Conservation (phyloP, 2,797 vertebrate species). For the Alosa sapidissima region DNA sequence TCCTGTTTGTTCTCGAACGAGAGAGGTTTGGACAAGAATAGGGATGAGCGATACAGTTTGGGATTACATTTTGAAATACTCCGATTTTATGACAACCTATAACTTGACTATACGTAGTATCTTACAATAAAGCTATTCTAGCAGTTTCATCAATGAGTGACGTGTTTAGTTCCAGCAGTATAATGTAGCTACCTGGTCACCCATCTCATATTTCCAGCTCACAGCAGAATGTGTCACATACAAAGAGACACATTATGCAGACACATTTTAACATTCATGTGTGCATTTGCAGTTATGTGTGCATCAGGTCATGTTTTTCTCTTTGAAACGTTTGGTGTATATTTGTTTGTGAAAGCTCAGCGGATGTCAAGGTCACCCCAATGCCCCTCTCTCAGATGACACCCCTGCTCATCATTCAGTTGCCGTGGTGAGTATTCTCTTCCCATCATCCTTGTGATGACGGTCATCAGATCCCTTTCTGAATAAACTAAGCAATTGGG, state of each 20-base stretch:
- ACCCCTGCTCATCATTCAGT: conserved; percentile 35
- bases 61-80: background rate
- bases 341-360: conserved; percentile 59
- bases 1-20: background rate
- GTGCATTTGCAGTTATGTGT: background rate
- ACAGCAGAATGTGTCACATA: conserved; percentile 27
- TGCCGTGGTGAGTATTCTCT: conserved; percentile 42
- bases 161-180: background rate
- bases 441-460: conserved; percentile 2
- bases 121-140: background rate
- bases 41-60: background rate
- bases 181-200: background rate
- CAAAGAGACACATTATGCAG: conserved; percentile 48
- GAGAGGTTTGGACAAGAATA: background rate
- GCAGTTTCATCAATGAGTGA: background rate
- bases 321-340: background rate
- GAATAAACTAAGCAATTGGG: no score
- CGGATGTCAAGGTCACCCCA: conserved; percentile 70
- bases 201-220: conserved; percentile 7
- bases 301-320: background rate
- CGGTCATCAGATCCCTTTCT: background rate
- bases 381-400: conserved; percentile 72
- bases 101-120: background rate
- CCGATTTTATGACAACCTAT: background rate
- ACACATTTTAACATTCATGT: background rate